Evolutionary conservation across 1,140 invertebrate genomes (phyloP), one percentile per base, ranked within the genome.

Genomic region (Leptoteleia sp.): DNA sequence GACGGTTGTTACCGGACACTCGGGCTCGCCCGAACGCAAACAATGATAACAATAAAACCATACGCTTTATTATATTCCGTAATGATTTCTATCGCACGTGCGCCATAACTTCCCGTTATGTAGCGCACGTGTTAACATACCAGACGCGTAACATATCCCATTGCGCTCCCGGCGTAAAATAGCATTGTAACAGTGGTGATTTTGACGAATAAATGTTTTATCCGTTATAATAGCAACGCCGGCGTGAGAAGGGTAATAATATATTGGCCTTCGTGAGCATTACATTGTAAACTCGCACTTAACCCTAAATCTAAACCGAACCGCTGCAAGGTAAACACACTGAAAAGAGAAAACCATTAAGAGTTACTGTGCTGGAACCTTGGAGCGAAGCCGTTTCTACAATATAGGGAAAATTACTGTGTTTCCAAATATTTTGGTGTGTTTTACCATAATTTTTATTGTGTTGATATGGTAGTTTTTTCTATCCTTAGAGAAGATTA

Each of bases 141-240:
- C 67, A 64, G 70, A 68, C 62, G 76, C 57, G 64, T 79, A 73
- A 79, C 62, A 40, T 79, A 79, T 79, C 67, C 40, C 62, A 40
- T 16, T 57, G 40, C 48, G 68, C 76, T 79, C 40, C 76, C 62
- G 68, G 76, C 76, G 50, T 38, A 65, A 64, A 64, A 65, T 54
- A 59, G 37, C 76, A 50, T 59, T 65, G 40, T 65, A 77, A 71
- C 57, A 72, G 59, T 52, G 61, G 67, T 71, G 52, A 72, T 78
- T 78, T 78, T 78, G 75, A 78, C 75, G 75, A 71, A 78, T 78
- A 71, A 65, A 78, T 71, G 67, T 65, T 78, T 78, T 62, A 55
- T 72, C 67, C 76, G 76, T 78, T 78, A 72, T 72, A 78, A 72
- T 61, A 72, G 61, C 73, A 40, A 72, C 47, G 59, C 17, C 52